Percentiles rank a stretch among this genome's conserved stretches.
These are phyloP conservation scores for Dynastes tityus DNA, from an alignment of 2,888 invertebrate genomes.

Conservation along the genomic window DNA sequence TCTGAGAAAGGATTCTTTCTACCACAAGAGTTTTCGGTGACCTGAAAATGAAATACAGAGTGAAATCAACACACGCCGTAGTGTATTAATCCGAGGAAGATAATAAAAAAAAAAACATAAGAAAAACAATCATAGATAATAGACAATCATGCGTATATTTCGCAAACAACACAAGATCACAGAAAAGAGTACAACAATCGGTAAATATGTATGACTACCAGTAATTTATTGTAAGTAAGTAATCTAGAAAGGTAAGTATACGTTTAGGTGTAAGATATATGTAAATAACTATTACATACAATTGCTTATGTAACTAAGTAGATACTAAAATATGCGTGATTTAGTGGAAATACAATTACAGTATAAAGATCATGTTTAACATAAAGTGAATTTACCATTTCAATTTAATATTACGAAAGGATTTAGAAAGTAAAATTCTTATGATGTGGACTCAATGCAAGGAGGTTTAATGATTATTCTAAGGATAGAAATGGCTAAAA, in stretches of 20 bases:
- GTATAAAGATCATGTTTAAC: neutral
- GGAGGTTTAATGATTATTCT: too few relatives aligned
- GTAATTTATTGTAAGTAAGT: too few relatives aligned
- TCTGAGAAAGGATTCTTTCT: slow-evolving; percentile 60
- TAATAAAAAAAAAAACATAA: slow-evolving; percentile 57
- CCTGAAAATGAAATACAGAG: slow-evolving; percentile 76
- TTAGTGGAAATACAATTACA: slow-evolving; percentile 11
- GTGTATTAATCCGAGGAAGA: slow-evolving; percentile 44
- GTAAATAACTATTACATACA: neutral
- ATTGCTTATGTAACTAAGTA: slow-evolving; percentile 19
- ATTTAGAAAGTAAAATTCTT: too few relatives aligned
- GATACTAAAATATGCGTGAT: slow-evolving; percentile 28
- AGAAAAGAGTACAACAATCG: slow-evolving; percentile 63
- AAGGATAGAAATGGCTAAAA: too few relatives aligned
- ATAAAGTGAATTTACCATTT: too few relatives aligned
- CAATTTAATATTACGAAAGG: too few relatives aligned
- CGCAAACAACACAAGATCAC: slow-evolving; percentile 53
- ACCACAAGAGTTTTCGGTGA: slow-evolving; percentile 77
- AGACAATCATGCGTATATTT: slow-evolving; percentile 59
- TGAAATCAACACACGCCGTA: slow-evolving; percentile 56
- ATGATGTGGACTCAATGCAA: too few relatives aligned
- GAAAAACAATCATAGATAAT: slow-evolving; percentile 58
- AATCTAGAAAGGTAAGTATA: neutral
- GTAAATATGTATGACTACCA: neutral
- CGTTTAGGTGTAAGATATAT: neutral